Evolutionary conservation across 2,888 invertebrate species (phyloP).

Genomic region (Elgonia sp.): DNA sequence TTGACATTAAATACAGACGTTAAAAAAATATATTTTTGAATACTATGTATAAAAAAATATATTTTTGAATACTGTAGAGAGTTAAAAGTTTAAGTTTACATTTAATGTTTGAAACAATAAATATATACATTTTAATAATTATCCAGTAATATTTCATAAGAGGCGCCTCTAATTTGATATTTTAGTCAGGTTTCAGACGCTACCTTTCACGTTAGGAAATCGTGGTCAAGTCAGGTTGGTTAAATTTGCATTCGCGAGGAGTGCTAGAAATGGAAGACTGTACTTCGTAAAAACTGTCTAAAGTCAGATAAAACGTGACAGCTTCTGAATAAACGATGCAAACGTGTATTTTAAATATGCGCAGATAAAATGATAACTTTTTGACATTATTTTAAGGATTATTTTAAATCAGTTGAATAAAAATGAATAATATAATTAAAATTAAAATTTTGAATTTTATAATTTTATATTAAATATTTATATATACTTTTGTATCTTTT

Average conservation of each 20-base stretch:
- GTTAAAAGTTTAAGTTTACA: no score
- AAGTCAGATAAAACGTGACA: constrained; percentile 62
- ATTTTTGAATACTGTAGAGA: no score
- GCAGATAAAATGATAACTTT: constrained; percentile 26
- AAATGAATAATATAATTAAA: no score
- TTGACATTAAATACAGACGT: no score
- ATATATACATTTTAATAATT: no score
- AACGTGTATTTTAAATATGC: constrained; percentile 52
- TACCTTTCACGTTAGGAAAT: constrained; percentile 73
- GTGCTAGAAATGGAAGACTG: constrained; percentile 68
- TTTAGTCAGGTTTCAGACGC: constrained; percentile 72
- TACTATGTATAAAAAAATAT: no score
- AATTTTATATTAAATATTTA: no score
- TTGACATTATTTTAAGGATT: constrained; percentile 9
- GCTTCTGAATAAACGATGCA: constrained; percentile 56
- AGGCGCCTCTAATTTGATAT: constrained; percentile 66
- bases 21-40: no score
- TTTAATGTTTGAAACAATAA: no score
- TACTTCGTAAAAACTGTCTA: constrained; percentile 62
- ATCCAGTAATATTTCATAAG: constrained; percentile 55
- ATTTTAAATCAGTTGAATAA: not conserved
- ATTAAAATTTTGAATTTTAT: no score
- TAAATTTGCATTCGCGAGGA: constrained; percentile 71
- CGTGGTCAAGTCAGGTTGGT: constrained; percentile 71
- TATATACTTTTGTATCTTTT: no score